A percentile compares a stretch with the other conserved stretches of the same genome.
Evolutionary conservation across 1,140 invertebrate genomes (phyloP).

Genomic region (Drosophila tani): DNA sequence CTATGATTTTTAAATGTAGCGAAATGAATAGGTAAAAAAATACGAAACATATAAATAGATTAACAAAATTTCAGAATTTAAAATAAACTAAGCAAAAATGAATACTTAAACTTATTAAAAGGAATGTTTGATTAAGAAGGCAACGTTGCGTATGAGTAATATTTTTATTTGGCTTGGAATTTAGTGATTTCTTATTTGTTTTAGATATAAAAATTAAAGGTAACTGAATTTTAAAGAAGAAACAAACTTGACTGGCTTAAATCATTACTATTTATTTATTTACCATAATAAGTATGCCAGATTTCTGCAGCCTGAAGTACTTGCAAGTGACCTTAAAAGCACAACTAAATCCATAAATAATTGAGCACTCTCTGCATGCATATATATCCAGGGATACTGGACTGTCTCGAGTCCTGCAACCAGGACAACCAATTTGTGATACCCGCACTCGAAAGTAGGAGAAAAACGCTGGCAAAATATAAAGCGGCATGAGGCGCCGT

Average conservation of each 20-base stretch:
- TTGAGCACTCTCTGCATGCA: not conserved
- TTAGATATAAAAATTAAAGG: not conserved
- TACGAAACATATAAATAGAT: not conserved
- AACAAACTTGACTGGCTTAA: not conserved
- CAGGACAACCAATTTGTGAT: slow-evolving; percentile 38
- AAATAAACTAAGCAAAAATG: not conserved
- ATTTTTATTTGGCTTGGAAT: not conserved
- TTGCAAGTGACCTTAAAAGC: not conserved
- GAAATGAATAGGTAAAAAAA: not conserved
- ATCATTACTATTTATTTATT: slow-evolving; percentile 3
- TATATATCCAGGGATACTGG: not conserved
- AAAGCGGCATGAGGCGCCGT: slow-evolving; percentile 49
- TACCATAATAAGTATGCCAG: not conserved
- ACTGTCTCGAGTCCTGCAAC: slow-evolving; percentile 1
- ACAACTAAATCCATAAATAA: slow-evolving; percentile 29
- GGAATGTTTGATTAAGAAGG: not conserved
- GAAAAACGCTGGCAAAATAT: slow-evolving; percentile 64
- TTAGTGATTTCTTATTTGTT: not conserved
- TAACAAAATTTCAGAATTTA: too few relatives aligned
- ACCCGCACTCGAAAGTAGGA: slow-evolving; percentile 28
- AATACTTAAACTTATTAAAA: not conserved
- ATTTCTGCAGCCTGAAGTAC: not conserved
- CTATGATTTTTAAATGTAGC: too few relatives aligned
- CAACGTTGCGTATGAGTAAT: slow-evolving; percentile 13
- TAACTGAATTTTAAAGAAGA: not conserved